Percentiles rank a stretch among this genome's conserved stretches.
Conservation (phyloP, 2,797 vertebrate genomes). For the Avahi laniger region DNA sequence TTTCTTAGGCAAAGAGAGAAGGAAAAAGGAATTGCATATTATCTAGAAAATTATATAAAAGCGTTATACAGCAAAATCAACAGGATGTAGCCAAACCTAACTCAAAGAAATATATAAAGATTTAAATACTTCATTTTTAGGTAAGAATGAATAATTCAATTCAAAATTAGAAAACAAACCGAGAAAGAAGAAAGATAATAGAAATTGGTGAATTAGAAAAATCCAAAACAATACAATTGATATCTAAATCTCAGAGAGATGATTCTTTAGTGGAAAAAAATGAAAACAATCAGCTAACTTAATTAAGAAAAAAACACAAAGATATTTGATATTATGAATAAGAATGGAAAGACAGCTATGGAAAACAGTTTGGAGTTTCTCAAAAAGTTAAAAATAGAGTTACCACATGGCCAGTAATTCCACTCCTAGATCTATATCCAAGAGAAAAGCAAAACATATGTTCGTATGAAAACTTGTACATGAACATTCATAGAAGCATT, state of each 20-base stretch:
- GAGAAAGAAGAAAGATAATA: not conserved
- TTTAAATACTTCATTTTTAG: not conserved
- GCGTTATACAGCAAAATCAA: not conserved
- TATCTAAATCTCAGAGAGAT: not conserved
- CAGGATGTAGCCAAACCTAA: not conserved
- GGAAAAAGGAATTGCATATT: not conserved
- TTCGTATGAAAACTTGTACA: not conserved
- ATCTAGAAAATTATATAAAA: not conserved
- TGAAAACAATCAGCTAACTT: not conserved
- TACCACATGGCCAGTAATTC: not conserved
- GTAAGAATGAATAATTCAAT: not conserved
- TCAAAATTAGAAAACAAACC: not conserved
- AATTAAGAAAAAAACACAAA: not conserved
- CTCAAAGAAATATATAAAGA: not conserved
- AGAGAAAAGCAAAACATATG: not conserved
- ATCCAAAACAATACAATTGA: not conserved
- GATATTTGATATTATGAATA: not conserved
- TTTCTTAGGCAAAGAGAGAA: not conserved
- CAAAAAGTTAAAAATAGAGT: not conserved
- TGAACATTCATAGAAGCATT: not conserved
- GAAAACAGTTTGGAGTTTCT: not conserved
- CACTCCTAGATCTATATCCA: not conserved
- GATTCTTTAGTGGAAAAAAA: not conserved
- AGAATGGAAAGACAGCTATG: not conserved
- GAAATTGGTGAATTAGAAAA: not conserved